These are phyloP conservation scores for Brachymystax lenok DNA, from an alignment of 2,797 vertebrate genomes.

Conservation along the genomic window DNA sequence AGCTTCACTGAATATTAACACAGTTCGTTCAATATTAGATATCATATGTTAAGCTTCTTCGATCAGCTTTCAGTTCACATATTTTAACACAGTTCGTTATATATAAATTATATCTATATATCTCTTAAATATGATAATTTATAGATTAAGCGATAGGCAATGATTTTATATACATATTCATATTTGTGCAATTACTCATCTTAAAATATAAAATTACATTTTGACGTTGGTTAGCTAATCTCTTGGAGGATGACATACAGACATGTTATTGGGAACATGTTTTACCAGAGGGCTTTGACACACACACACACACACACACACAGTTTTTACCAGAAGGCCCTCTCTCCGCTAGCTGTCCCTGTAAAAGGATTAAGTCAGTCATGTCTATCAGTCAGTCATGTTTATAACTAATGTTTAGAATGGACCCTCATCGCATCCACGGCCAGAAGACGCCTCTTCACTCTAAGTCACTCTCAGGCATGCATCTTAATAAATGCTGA, in stretches of 20 bases:
- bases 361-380: slow-evolving; percentile 77
- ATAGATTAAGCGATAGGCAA: slow-evolving; percentile 38
- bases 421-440: slow-evolving; percentile 46
- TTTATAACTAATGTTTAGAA: slow-evolving; percentile 59
- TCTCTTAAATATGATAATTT: slow-evolving; percentile 32
- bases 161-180: slow-evolving; percentile 32
- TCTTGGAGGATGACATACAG: slow-evolving; percentile 24
- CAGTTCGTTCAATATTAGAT: slow-evolving; percentile 40
- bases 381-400: slow-evolving; percentile 73
- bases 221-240: slow-evolving; percentile 62
- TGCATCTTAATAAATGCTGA: slow-evolving; percentile 55
- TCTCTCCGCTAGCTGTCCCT: slow-evolving; percentile 58
- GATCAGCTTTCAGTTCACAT: background rate
- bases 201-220: slow-evolving; percentile 60
- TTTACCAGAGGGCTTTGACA: background rate
- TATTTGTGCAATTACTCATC: slow-evolving; percentile 72
- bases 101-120: background rate
- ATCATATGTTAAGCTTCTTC: background rate
- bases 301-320: too few relatives aligned
- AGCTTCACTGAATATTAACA: slow-evolving; percentile 35
- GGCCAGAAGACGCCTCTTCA: slow-evolving; percentile 69
- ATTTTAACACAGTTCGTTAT: too few relatives aligned
- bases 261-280: slow-evolving; percentile 51
- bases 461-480: slow-evolving; percentile 32
- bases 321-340: slow-evolving; percentile 74